Percentiles rank a stretch among this genome's conserved stretches.
phyloP scores from a whole-genome alignment of 2,888 invertebrate genomes.

The Trachelus stipa region DNA sequence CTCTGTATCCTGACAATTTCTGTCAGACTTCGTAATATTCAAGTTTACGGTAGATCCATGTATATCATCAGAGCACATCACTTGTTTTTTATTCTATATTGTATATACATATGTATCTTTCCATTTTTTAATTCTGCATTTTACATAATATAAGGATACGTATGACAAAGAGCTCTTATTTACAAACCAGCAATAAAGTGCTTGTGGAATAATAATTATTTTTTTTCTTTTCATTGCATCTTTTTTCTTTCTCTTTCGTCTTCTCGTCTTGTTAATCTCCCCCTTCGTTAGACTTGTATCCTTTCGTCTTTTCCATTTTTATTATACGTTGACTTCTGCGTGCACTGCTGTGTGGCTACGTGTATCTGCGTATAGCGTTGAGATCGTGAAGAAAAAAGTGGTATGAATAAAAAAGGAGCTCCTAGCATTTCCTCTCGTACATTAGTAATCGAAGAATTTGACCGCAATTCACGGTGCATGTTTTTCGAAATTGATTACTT shows the following conservation, averaged over 20 bases:
- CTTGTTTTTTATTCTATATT: background rate
- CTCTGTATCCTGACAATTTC: background rate
- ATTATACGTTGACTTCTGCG: background rate
- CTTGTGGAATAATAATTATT: background rate
- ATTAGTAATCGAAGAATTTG: background rate
- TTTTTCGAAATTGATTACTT: background rate
- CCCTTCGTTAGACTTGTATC: background rate
- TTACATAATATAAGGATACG: background rate
- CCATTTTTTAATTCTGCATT: background rate
- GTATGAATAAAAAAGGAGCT: background rate
- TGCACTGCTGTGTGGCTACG: too few relatives aligned
- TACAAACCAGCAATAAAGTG: background rate
- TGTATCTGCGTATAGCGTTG: background rate
- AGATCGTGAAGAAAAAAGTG: too few relatives aligned
- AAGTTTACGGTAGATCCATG: background rate
- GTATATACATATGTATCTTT: background rate
- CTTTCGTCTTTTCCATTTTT: background rate
- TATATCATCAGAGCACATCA: background rate
- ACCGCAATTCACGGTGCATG: background rate
- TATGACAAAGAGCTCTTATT: background rate
- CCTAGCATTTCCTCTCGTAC: background rate
- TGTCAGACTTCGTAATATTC: background rate
- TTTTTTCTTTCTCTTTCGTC: background rate
- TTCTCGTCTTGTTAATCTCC: background rate
- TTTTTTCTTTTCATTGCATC: background rate